These are phyloP conservation scores for Cairina moschata DNA, from an alignment of 2,113 vertebrate species.

Conservation along the genomic window DNA sequence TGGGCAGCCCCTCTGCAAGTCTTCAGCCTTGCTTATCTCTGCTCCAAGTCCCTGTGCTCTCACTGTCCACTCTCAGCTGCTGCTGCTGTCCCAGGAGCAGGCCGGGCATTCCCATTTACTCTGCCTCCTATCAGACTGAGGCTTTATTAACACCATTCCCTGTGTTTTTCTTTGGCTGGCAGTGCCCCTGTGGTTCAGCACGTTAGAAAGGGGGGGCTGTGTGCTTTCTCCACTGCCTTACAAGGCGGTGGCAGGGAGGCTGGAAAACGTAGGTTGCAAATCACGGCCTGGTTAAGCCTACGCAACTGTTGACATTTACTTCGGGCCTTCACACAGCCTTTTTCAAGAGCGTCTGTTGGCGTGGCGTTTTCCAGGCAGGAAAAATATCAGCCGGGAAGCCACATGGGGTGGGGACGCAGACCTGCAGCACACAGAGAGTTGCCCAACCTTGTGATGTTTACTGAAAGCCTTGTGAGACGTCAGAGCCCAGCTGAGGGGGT, in stretches of 20 bases:
- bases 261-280: not conserved
- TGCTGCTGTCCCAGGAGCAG: not conserved
- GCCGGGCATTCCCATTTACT: not conserved
- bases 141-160: not conserved
- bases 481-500: not conserved
- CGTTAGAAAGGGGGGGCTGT: accelerated
- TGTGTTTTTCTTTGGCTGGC: not conserved
- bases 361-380: not conserved
- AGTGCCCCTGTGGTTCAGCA: not conserved
- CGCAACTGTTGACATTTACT: not conserved
- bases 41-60: not conserved
- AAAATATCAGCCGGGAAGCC: not conserved
- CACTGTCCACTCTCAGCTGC: not conserved
- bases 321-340: not conserved
- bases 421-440: not conserved
- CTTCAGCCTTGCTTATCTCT: not conserved
- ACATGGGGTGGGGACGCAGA: not conserved
- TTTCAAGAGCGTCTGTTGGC: not conserved
- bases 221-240: not conserved
- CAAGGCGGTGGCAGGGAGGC: not conserved
- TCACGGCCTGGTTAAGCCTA: not conserved
- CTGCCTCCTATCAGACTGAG: not conserved
- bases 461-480: not conserved
- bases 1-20: not conserved
- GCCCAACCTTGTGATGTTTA: not conserved